A percentile compares a stretch with the other conserved stretches of the same genome.
phyloP scores from a whole-genome alignment of 2,888 invertebrate genomes.

The Luffia ferchaultella region DNA sequence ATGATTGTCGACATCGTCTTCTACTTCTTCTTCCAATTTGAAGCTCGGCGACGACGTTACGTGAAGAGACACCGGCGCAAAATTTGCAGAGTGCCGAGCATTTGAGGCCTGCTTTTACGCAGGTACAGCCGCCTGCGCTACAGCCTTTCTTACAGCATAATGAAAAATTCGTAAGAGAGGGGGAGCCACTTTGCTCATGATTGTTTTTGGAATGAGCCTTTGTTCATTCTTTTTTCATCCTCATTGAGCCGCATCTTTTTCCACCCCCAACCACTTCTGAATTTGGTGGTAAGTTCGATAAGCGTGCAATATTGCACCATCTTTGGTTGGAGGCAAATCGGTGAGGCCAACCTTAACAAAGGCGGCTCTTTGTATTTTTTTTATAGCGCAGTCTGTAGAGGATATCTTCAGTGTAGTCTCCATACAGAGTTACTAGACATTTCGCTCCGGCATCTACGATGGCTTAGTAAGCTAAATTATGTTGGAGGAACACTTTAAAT shows the following conservation, averaged over 20 bases:
- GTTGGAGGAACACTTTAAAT: neutral
- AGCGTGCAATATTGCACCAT: conserved; percentile 1
- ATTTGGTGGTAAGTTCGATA: conserved; percentile 6
- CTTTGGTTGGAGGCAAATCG: conserved; percentile 4
- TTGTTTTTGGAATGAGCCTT: conserved; percentile 3
- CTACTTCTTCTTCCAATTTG: conserved; percentile 4
- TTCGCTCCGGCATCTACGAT: neutral
- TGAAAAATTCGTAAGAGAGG: conserved; percentile 4
- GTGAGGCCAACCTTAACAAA: conserved; percentile 3
- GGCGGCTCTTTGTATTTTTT: conserved; percentile 2
- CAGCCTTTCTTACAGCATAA: conserved; percentile 2
- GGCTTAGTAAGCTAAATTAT: neutral
- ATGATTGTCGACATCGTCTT: conserved; percentile 3
- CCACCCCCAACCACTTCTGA: conserved; percentile 6
- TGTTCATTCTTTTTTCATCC: conserved; percentile 2
- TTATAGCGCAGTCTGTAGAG: conserved; percentile 4
- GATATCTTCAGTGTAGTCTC: conserved; percentile 2
- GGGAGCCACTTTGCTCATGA: conserved; percentile 3
- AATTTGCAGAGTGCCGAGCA: conserved; percentile 6
- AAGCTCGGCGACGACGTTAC: conserved; percentile 3
- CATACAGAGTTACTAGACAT: neutral
- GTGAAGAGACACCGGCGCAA: conserved; percentile 3
- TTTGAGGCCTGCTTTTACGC: conserved; percentile 6
- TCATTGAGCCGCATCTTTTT: neutral
- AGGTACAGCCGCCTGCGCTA: conserved; percentile 4